Evolutionary conservation across 2,888 invertebrate species (phyloP), one percentile per base, ranked within the genome.

Genomic region (Idaea biselata): DNA sequence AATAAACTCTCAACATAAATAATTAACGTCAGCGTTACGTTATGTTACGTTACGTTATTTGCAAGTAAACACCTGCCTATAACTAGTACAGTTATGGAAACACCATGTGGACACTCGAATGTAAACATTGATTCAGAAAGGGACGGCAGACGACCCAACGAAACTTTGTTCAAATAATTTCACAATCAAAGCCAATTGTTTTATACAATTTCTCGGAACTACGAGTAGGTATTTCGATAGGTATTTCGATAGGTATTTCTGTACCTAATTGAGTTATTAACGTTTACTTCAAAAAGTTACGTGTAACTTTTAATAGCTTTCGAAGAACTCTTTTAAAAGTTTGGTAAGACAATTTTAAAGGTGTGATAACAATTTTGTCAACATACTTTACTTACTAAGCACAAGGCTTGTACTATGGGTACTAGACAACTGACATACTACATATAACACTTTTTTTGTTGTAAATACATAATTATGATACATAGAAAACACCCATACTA

Each of bases 251-350:
- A n/a, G n/a, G 25, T 25, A 1, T 25, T 25, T 25, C 1, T 1
- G 25, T 25, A 25, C 25, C 25, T 44, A 44, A 44, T 44, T 44
- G 14, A 44, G 44, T 44, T 44, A 44, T 44, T 44, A 44, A 44
- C 44, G 44, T 44, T 44, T 44, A 44, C 44, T 44, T 44, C 11
- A 44, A 66, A 67, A 67, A 64, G 65, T 60, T 62, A 56, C 55
- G 59, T 68, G 64, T 44, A 44, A 44, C 44, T 8, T 44, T 44
- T 44, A 44, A 44, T 44, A 44, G 44, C 44, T 44, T 44, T 44
- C 3, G 14, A 44, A 11, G 5, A 44, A 44, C 44, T 44, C 44
- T 44, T 44, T 44, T 14, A 44, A 44, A 44, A 8, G 8, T 44
- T 44, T 11, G 14, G 6, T 8, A 44, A 44, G 44, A 44, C 44